Evolutionary conservation across 2,888 invertebrate genomes (phyloP).

Genomic region (Lithodes maja): DNA sequence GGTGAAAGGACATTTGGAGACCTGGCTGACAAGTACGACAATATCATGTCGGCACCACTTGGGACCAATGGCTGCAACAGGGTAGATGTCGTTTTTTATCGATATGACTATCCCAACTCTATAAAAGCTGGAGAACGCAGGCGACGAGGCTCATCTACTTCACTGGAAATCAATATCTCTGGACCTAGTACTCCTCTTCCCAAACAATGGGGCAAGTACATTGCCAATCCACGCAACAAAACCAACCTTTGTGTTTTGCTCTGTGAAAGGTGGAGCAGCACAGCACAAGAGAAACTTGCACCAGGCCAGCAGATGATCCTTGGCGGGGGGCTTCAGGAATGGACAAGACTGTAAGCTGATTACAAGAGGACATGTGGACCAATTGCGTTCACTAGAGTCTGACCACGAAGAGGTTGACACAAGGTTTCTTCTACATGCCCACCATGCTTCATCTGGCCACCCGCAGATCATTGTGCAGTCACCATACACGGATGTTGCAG

Average conservation of each 20-base stretch:
- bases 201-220: too few species aligned
- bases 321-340: slow-evolving; percentile 21
- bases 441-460: slow-evolving; percentile 20
- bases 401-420: slow-evolving; percentile 7
- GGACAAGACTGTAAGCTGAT: slow-evolving; percentile 16
- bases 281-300: slow-evolving; percentile 7
- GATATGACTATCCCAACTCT: background rate
- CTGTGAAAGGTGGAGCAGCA: slow-evolving; percentile 12
- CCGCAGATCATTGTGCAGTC: slow-evolving; percentile 18
- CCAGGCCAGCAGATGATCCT: slow-evolving; percentile 14
- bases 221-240: too few species aligned
- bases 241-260: too few species aligned
- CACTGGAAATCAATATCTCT: too few species aligned
- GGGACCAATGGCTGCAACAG: slow-evolving; percentile 9
- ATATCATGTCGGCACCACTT: slow-evolving; percentile 10
- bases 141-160: background rate
- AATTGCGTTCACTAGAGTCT: slow-evolving; percentile 4
- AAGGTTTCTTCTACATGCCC: slow-evolving; percentile 1
- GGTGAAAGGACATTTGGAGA: slow-evolving; percentile 16
- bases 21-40: background rate
- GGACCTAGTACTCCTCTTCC: too few species aligned
- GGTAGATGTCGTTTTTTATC: background rate
- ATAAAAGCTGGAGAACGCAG: slow-evolving; percentile 15
- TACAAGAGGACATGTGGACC: slow-evolving; percentile 12
- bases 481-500: background rate